A percentile compares a stretch with the other conserved stretches of the same genome.
These are phyloP conservation scores for Lacanobia wlatinum DNA, from an alignment of 2,888 invertebrate genomes.

Conservation along the genomic window DNA sequence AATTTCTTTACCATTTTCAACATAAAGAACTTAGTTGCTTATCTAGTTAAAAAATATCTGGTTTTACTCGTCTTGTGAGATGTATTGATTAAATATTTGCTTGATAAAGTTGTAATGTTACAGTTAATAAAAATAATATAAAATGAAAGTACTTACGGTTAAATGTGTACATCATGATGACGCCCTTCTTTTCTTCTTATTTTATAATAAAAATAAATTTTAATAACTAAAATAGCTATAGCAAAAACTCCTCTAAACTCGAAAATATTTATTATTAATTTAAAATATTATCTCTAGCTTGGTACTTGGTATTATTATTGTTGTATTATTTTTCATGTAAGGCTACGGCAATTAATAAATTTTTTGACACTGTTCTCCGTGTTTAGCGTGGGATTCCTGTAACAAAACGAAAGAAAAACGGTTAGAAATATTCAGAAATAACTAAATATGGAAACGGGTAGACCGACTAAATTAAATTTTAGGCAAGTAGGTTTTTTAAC, in stretches of 20 bases:
- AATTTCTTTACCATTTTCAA: too few relatives aligned
- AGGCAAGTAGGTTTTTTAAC: too few relatives aligned
- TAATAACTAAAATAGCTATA: neutral
- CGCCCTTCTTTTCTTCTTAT: slow-evolving; percentile 10
- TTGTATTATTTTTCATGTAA: slow-evolving; percentile 22
- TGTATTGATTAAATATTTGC: too few relatives aligned
- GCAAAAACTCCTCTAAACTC: neutral
- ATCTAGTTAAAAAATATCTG: too few relatives aligned
- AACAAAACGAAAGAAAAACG: slow-evolving; percentile 45
- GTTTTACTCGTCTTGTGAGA: too few relatives aligned
- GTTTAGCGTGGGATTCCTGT: slow-evolving; percentile 37
- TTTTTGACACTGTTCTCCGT: slow-evolving; percentile 9
- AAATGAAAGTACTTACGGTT: slow-evolving; percentile 61
- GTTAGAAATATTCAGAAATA: too few relatives aligned
- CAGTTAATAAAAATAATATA: neutral
- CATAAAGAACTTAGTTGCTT: too few relatives aligned
- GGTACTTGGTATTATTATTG: slow-evolving; percentile 2
- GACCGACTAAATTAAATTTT: too few relatives aligned
- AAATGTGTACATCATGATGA: slow-evolving; percentile 52
- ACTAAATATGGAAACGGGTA: too few relatives aligned
- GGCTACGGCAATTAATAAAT: neutral
- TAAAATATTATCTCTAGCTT: slow-evolving; percentile 12
- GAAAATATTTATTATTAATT: neutral
- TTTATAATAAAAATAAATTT: slow-evolving; percentile 2
- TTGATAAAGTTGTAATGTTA: too few relatives aligned